These are phyloP conservation scores for Polyommatus icarus DNA, from an alignment of 2,888 invertebrate species.

Conservation along the genomic window DNA sequence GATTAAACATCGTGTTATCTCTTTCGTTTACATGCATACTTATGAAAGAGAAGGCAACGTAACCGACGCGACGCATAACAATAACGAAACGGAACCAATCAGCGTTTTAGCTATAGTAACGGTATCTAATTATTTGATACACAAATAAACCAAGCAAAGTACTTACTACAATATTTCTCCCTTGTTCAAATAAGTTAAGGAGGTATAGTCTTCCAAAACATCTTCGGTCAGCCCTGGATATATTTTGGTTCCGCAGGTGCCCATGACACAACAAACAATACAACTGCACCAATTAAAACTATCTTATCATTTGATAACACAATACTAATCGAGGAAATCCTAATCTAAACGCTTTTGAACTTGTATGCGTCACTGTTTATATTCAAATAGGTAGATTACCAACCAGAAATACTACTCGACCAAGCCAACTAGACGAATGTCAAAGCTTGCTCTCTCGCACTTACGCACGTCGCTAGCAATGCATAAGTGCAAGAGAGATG, in stretches of 20 bases:
- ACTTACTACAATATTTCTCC: slow-evolving; percentile 83
- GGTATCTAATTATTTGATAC: not conserved
- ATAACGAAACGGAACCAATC: too few species aligned
- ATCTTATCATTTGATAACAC: slow-evolving; percentile 38
- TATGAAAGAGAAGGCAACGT: too few species aligned
- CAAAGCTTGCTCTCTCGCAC: too few species aligned
- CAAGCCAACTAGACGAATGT: too few species aligned
- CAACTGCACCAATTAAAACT: slow-evolving; percentile 34
- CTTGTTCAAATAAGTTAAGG: slow-evolving; percentile 82
- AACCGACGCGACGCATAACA: too few species aligned
- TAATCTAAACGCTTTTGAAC: not conserved
- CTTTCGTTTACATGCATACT: too few species aligned
- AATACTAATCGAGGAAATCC: slow-evolving; percentile 29
- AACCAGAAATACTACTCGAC: too few species aligned
- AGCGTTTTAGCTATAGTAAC: too few species aligned
- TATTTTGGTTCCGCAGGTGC: slow-evolving; percentile 58
- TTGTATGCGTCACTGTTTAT: not conserved
- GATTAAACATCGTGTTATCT: too few species aligned
- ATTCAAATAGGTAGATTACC: not conserved
- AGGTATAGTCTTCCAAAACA: slow-evolving; percentile 80
- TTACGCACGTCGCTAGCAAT: too few species aligned
- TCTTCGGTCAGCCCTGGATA: slow-evolving; percentile 78
- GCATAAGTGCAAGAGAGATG: too few species aligned
- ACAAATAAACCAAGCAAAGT: not conserved
- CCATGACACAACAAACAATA: slow-evolving; percentile 62